phyloP scores from a whole-genome alignment of 1,140 invertebrate species.

The Sweltsa coloradensis region DNA sequence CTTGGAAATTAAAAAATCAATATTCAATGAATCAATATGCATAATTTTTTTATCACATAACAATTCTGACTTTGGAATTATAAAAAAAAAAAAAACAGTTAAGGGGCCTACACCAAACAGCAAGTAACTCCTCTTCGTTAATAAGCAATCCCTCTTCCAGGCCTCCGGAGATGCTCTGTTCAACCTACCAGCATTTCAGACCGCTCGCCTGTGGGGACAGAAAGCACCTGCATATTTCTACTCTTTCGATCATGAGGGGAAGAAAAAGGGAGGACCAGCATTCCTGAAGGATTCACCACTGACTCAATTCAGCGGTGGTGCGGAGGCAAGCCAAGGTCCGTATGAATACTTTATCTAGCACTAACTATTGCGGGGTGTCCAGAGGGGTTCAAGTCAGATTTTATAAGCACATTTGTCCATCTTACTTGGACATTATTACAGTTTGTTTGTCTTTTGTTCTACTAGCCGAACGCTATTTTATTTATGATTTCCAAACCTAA shows the following conservation, averaged over 20 bases:
- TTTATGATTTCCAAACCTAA: too few relatives aligned
- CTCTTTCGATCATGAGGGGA: slow-evolving; percentile 55
- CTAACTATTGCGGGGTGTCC: not conserved
- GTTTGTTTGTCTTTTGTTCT: too few relatives aligned
- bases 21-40: not conserved
- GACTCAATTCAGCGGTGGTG: too few relatives aligned
- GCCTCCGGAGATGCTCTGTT: slow-evolving; percentile 50
- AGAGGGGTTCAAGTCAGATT: too few relatives aligned
- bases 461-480: too few relatives aligned
- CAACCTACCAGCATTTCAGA: slow-evolving; percentile 57
- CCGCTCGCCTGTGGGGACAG: slow-evolving; percentile 47
- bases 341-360: not conserved
- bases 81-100: slow-evolving; percentile 4
- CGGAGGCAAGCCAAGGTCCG: too few relatives aligned
- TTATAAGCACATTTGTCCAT: too few relatives aligned
- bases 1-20: not conserved
- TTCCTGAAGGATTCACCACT: slow-evolving; percentile 49
- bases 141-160: slow-evolving; percentile 22
- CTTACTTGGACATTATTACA: too few relatives aligned
- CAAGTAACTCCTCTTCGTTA: not conserved
- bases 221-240: slow-evolving; percentile 48
- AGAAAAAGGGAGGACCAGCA: slow-evolving; percentile 39
- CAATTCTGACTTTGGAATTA: slow-evolving; percentile 21
- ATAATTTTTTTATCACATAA: slow-evolving; percentile 25
- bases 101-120: not conserved